phyloP scores from a whole-genome alignment of 2,797 vertebrate genomes.

The Mycteria americana region DNA sequence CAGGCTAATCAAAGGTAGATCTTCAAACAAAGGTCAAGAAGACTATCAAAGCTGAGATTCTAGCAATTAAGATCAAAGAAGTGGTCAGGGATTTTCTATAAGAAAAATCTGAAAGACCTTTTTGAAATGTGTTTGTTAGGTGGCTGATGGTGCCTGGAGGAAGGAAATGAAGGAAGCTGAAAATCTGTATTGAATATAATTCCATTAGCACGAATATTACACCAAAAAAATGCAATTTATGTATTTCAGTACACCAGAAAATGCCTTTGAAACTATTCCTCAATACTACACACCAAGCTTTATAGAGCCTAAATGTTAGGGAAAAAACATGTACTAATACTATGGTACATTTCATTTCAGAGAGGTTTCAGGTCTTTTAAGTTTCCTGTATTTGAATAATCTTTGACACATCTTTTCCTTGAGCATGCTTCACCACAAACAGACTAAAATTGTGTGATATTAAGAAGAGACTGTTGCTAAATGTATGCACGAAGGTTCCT shows the following conservation, averaged over 20 bases:
- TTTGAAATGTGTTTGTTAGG: neutral
- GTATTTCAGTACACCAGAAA: neutral
- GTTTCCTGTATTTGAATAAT: neutral
- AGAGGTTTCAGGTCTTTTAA: neutral
- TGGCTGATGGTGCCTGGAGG: neutral
- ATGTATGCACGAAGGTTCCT: neutral
- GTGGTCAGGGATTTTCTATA: neutral
- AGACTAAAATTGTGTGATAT: neutral
- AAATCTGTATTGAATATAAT: neutral
- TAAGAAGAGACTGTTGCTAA: neutral
- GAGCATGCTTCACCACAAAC: neutral
- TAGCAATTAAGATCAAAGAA: neutral
- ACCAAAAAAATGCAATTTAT: neutral
- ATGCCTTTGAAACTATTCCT: neutral
- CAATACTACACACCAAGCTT: neutral
- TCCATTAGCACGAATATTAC: neutral
- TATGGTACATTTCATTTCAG: neutral
- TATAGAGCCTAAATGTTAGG: neutral
- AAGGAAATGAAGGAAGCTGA: neutral
- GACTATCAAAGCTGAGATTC: neutral
- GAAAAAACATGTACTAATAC: neutral
- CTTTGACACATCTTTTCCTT: slow-evolving; percentile 7
- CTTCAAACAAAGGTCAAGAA: neutral
- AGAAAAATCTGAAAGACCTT: neutral
- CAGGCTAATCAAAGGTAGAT: neutral